phyloP scores from a whole-genome alignment of 2,113 vertebrate species.

The Harpagus bidentatus region DNA sequence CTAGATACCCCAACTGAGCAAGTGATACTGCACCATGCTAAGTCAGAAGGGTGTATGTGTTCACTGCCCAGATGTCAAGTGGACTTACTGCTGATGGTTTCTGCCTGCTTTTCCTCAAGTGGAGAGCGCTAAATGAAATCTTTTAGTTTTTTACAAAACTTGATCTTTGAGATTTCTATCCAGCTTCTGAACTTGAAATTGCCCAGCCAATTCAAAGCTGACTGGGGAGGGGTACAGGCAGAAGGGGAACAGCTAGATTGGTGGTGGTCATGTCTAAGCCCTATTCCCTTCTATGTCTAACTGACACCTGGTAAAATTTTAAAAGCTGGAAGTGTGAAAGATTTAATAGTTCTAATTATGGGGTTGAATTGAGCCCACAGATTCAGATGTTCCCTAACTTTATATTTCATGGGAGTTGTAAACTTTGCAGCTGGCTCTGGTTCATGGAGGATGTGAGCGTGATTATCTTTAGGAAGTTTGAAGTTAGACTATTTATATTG shows the following conservation, averaged over 20 bases:
- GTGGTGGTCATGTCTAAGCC: not conserved
- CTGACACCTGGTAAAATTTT: not conserved
- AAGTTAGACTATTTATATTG: not conserved
- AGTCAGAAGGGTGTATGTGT: not conserved
- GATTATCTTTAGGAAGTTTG: not conserved
- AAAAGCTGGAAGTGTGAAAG: not conserved
- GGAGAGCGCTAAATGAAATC: not conserved
- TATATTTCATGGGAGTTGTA: not conserved
- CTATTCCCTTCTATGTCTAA: not conserved
- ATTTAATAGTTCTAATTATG: not conserved
- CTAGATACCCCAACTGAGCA: not conserved
- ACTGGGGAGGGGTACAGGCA: not conserved
- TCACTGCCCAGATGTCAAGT: not conserved
- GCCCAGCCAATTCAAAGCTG: not conserved
- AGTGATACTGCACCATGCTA: not conserved
- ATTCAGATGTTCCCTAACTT: not conserved
- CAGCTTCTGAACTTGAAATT: not conserved
- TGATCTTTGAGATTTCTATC: not conserved
- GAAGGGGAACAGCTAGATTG: not conserved
- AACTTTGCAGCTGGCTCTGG: not conserved
- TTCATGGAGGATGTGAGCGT: not conserved
- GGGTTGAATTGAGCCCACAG: not conserved
- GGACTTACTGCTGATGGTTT: not conserved
- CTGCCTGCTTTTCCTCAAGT: not conserved
- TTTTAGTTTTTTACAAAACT: not conserved